phyloP scores from a whole-genome alignment of 2,888 invertebrate genomes.

The Stenoptilia bipunctidactyla region DNA sequence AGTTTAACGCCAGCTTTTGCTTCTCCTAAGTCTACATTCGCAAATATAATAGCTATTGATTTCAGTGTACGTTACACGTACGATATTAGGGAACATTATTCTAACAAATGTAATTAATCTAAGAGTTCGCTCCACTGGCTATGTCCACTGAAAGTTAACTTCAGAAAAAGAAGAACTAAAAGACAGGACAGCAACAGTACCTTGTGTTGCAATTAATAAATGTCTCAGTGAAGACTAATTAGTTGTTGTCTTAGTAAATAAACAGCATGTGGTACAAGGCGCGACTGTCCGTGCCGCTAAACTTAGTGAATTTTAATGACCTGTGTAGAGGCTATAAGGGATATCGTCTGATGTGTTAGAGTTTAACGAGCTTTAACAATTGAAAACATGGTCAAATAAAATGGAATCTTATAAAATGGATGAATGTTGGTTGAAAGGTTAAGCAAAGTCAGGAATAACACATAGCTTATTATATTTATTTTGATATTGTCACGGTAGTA shows the following conservation, averaged over 20 bases:
- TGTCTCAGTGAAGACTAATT: conserved; percentile 59
- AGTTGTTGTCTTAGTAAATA: conserved; percentile 44
- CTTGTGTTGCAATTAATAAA: conserved; percentile 66
- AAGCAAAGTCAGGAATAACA: too few species aligned
- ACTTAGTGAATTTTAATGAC: conserved; percentile 4
- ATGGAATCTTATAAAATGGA: too few species aligned
- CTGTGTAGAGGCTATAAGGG: background rate
- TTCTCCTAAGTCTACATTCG: conserved; percentile 2
- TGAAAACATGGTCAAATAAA: too few species aligned
- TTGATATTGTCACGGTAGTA: too few species aligned
- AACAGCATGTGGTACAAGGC: conserved; percentile 37
- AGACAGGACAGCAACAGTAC: conserved; percentile 26
- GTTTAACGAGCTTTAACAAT: too few species aligned
- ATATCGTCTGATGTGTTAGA: background rate
- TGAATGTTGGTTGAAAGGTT: too few species aligned
- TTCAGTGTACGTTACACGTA: too few species aligned
- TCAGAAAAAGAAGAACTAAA: conserved; percentile 29
- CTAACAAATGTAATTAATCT: conserved; percentile 1
- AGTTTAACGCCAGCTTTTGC: background rate
- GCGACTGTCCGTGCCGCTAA: conserved; percentile 24
- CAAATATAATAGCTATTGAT: too few species aligned
- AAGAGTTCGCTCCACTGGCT: conserved; percentile 18
- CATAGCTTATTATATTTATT: too few species aligned
- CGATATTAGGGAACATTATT: too few species aligned
- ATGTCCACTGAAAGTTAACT: conserved; percentile 44